Conservation (phyloP, 92 coral and sea anemone genomes). For the Actinostola sp. region DNA sequence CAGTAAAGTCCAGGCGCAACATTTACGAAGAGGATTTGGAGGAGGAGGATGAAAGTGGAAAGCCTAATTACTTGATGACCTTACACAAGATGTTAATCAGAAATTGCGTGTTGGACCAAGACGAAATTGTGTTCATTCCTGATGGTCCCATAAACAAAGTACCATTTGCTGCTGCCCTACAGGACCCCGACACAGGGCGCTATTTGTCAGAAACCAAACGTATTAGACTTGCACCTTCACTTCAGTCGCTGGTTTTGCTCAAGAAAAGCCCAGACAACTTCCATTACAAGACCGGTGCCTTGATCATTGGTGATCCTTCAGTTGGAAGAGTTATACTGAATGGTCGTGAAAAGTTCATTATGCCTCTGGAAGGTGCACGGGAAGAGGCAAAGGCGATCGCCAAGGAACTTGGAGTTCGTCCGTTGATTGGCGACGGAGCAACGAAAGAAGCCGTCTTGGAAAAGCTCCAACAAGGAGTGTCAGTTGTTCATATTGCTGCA, state of each 20-base stretch:
- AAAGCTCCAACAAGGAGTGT: conserved; percentile 4
- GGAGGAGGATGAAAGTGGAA: no score
- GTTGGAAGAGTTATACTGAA: conserved; percentile 16
- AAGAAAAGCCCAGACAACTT: neutral
- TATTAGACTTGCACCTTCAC: conserved; percentile 12
- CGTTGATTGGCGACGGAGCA: neutral
- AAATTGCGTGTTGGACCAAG: no score
- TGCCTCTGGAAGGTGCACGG: neutral
- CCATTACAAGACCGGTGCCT: neutral
- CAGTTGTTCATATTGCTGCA: conserved; percentile 26
- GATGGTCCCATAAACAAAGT: no score
- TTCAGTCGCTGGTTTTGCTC: neutral
- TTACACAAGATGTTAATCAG: no score
- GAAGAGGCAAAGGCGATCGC: conserved; percentile 6
- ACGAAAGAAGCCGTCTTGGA: conserved; percentile 9
- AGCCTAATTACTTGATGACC: no score
- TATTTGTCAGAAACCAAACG: conserved; percentile 17
- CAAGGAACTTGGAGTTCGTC: neutral
- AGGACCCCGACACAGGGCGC: conserved; percentile 3
- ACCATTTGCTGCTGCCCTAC: no score
- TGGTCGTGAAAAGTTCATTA: neutral
- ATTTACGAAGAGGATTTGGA: no score
- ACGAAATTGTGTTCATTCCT: neutral
- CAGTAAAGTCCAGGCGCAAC: no score
- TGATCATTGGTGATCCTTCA: conserved; percentile 7